phyloP scores from a whole-genome alignment of 2,888 invertebrate genomes.

The Flexamia atlantica region DNA sequence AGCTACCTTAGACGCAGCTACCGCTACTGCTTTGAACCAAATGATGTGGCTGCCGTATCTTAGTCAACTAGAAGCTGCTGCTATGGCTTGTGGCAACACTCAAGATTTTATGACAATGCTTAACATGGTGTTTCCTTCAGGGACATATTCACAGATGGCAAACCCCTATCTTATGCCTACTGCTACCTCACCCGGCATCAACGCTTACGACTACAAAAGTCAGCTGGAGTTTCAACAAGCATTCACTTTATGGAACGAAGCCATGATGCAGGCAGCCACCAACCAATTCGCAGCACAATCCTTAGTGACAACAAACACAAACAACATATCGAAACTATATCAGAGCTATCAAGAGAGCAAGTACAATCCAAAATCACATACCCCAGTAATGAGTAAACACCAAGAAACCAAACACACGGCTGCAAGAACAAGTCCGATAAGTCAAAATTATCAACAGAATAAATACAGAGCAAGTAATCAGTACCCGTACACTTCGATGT shows the following conservation, averaged over 20 bases:
- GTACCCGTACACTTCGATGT: conserved; percentile 49
- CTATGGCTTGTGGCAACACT: conserved; percentile 73
- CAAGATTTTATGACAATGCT: conserved; percentile 73
- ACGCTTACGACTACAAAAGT: conserved; percentile 67
- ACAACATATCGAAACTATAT: conserved; percentile 69
- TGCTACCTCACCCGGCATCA: conserved; percentile 70
- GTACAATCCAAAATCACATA: conserved; percentile 57
- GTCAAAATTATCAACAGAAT: conserved; percentile 75
- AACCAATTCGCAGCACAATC: conserved; percentile 54
- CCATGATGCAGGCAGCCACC: conserved; percentile 77
- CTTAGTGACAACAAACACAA: conserved; percentile 13
- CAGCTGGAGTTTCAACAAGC: conserved; percentile 79
- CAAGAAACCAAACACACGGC: conserved; percentile 73
- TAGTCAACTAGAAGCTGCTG: conserved; percentile 78
- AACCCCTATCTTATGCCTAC: conserved; percentile 66
- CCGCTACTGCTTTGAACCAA: conserved; percentile 83
- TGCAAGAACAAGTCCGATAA: conserved; percentile 77
- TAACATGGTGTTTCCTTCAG: conserved; percentile 74
- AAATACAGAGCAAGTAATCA: conserved; percentile 72
- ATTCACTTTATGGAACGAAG: conserved; percentile 84
- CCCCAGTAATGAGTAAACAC: conserved; percentile 14
- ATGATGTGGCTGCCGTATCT: conserved; percentile 87
- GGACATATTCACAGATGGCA: conserved; percentile 63
- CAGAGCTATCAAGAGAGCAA: conserved; percentile 61
- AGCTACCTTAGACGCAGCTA: conserved; percentile 79